Evolutionary conservation across 1,140 invertebrate species (phyloP).

Genomic region (Saccostrea echinata): DNA sequence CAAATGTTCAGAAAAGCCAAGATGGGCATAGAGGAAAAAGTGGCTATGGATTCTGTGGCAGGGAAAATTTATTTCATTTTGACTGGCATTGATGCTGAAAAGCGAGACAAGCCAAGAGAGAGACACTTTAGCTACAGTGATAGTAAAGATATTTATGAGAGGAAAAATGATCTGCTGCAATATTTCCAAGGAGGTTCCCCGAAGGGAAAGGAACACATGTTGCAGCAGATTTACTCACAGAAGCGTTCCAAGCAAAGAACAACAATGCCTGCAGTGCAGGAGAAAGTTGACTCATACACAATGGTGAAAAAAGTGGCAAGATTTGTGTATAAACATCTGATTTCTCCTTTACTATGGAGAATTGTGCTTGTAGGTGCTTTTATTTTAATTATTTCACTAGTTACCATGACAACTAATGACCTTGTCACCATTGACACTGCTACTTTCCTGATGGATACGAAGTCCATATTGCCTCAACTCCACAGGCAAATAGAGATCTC

Average conservation of each 20-base stretch:
- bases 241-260: slow-evolving; percentile 64
- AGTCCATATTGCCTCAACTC: slow-evolving; percentile 67
- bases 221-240: slow-evolving; percentile 72
- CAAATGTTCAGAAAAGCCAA: slow-evolving; percentile 60
- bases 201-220: slow-evolving; percentile 72
- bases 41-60: slow-evolving; percentile 71
- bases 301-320: slow-evolving; percentile 41
- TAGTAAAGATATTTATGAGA: slow-evolving; percentile 46
- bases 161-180: slow-evolving; percentile 63
- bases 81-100: slow-evolving; percentile 67
- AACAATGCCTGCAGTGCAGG: slow-evolving; percentile 17
- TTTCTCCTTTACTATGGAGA: slow-evolving; percentile 69
- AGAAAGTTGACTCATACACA: not conserved
- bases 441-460: slow-evolving; percentile 68
- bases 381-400: slow-evolving; percentile 66
- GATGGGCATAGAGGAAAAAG: slow-evolving; percentile 67
- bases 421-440: slow-evolving; percentile 69
- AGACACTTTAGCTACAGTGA: slow-evolving; percentile 65
- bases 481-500: slow-evolving; percentile 67
- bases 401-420: slow-evolving; percentile 69
- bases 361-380: slow-evolving; percentile 64
- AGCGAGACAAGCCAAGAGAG: slow-evolving; percentile 59
- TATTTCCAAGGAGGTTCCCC: slow-evolving; percentile 66
- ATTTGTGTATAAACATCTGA: slow-evolving; percentile 61
- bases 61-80: slow-evolving; percentile 71